These are phyloP conservation scores for Nephrotoma appendiculata DNA, from an alignment of 2,888 invertebrate species.

Conservation along the genomic window DNA sequence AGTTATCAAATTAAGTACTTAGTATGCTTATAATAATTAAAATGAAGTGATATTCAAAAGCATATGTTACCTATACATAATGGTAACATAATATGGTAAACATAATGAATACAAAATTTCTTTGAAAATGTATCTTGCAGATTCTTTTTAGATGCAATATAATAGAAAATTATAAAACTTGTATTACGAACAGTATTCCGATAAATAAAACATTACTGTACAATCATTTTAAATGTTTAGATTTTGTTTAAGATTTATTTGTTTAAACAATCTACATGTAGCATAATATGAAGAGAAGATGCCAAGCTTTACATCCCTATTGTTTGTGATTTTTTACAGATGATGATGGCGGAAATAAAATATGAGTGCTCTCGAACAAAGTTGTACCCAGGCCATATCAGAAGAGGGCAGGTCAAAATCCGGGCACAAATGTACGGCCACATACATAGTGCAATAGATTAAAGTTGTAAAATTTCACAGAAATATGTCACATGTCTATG, in stretches of 20 bases:
- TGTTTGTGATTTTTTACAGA: too few species aligned
- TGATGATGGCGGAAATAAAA: too few species aligned
- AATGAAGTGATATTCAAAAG: not conserved
- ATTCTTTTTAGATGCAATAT: not conserved
- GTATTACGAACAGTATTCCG: not conserved
- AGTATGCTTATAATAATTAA: not conserved
- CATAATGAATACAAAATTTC: not conserved
- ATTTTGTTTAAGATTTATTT: not conserved
- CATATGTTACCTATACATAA: not conserved
- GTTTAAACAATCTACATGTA: too few species aligned
- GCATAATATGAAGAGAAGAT: too few species aligned
- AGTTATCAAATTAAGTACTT: not conserved
- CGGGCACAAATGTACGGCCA: too few species aligned
- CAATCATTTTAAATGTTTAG: not conserved
- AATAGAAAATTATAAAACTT: not conserved
- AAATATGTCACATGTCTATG: too few species aligned
- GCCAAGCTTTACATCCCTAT: too few species aligned
- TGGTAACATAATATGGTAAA: not conserved
- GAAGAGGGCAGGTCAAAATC: too few species aligned
- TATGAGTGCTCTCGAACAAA: too few species aligned
- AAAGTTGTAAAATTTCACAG: too few species aligned
- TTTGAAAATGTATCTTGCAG: not conserved
- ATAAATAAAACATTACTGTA: not conserved
- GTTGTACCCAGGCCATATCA: too few species aligned
- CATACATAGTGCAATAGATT: too few species aligned